A percentile compares a stretch with the other conserved stretches of the same genome.
Conservation (phyloP, 2,888 invertebrate genomes). For the Aleiodes leptofemur region DNA sequence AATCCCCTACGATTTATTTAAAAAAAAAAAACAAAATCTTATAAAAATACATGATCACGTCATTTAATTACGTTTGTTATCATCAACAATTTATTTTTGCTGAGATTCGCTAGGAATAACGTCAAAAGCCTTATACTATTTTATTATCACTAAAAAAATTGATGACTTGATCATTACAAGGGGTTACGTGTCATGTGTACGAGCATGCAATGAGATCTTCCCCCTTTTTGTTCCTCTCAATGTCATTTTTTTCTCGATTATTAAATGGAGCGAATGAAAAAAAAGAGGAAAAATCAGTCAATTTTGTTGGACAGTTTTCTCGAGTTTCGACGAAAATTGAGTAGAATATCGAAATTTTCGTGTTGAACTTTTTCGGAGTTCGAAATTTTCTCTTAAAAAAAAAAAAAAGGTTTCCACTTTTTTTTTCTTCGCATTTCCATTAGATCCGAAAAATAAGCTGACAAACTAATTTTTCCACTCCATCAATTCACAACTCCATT, state of each 20-base stretch:
- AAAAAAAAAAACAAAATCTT: not conserved
- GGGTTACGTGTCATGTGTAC: constrained; percentile 30
- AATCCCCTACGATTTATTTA: not conserved
- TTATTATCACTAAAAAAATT: constrained; percentile 9
- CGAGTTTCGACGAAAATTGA: too few relatives aligned
- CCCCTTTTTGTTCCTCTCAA: not conserved
- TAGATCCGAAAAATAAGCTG: too few relatives aligned
- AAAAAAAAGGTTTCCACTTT: not conserved
- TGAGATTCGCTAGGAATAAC: not conserved
- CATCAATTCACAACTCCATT: too few relatives aligned
- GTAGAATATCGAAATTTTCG: too few relatives aligned
- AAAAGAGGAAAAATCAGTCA: too few relatives aligned
- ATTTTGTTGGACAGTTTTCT: too few relatives aligned
- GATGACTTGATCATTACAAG: not conserved
- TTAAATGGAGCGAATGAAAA: not conserved
- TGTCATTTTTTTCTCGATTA: not conserved
- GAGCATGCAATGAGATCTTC: constrained; percentile 3
- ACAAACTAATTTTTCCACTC: too few relatives aligned
- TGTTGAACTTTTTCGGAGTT: not conserved
- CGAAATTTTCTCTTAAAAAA: not conserved
- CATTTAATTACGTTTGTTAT: not conserved
- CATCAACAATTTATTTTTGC: not conserved
- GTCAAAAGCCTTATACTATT: not conserved
- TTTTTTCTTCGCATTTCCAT: not conserved
- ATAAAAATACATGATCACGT: constrained; percentile 6